Evolutionary conservation across 1,140 invertebrate species (phyloP).

Genomic region (Rhyacophila brunnea): DNA sequence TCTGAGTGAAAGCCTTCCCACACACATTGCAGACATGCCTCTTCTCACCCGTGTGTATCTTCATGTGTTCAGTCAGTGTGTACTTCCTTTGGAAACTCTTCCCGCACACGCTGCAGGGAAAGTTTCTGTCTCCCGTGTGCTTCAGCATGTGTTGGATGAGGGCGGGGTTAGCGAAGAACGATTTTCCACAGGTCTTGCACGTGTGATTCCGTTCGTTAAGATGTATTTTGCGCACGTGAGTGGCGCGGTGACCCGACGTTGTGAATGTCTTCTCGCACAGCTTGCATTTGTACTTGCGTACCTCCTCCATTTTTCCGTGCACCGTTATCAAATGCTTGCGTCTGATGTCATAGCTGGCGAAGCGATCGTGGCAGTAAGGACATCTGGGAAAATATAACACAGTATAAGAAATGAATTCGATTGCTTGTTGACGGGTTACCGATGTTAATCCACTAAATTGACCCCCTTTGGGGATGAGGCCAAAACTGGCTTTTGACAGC

Average conservation of each 20-base stretch:
- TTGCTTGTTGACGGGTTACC: too few relatives aligned
- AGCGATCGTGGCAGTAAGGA: constrained; percentile 47
- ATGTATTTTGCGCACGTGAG: constrained; percentile 47
- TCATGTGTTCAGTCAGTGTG: constrained; percentile 62
- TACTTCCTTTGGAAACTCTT: constrained; percentile 59
- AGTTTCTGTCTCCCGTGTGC: constrained; percentile 73
- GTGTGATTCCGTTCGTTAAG: constrained; percentile 48
- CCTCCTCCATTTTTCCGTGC: constrained; percentile 46
- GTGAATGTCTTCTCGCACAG: constrained; percentile 46
- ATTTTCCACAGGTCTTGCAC: constrained; percentile 47
- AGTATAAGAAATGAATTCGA: too few relatives aligned
- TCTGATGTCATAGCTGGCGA: constrained; percentile 46
- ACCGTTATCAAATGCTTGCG: constrained; percentile 49
- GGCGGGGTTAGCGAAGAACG: constrained; percentile 52
- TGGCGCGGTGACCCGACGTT: constrained; percentile 47
- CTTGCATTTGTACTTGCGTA: constrained; percentile 47
- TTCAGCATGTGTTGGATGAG: constrained; percentile 53
- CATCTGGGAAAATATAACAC: constrained; percentile 34
- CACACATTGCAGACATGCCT: constrained; percentile 70
- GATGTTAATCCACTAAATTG: too few relatives aligned
- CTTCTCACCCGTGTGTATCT: constrained; percentile 71
- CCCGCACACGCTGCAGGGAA: constrained; percentile 66
- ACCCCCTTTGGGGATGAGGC: too few relatives aligned
- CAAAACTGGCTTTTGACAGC: too few relatives aligned
- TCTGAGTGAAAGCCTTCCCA: constrained; percentile 62